A percentile compares a stretch with the other conserved stretches of the same genome.
These are phyloP conservation scores for Apostichopus parvimensis DNA, from an alignment of 35 echinoderm and acorn worm genomes.

Conservation along the genomic window DNA sequence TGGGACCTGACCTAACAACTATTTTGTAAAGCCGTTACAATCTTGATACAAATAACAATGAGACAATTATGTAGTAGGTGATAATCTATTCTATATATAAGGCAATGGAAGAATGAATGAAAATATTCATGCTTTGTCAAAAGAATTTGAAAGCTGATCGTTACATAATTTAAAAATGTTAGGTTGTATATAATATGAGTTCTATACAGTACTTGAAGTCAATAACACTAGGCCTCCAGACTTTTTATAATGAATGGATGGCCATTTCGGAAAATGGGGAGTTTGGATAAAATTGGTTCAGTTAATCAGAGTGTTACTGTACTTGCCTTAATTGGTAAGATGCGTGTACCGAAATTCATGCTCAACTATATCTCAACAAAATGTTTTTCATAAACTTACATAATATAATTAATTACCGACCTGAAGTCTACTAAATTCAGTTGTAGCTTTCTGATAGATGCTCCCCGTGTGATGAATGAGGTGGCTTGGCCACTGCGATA, in stretches of 20 bases:
- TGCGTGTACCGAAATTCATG: neutral
- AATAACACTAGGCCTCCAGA: neutral
- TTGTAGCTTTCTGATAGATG: slow-evolving; percentile 86
- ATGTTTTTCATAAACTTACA: neutral
- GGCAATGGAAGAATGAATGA: too few relatives aligned
- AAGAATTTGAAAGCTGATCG: too few relatives aligned
- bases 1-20: too few relatives aligned
- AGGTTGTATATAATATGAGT: too few relatives aligned
- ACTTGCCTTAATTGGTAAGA: neutral
- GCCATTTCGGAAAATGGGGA: neutral
- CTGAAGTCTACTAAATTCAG: slow-evolving; percentile 91
- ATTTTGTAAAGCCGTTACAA: too few relatives aligned
- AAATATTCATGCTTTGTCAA: too few relatives aligned
- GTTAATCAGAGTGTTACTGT: too few relatives aligned
- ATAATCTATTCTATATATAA: too few relatives aligned
- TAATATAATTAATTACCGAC: slow-evolving; percentile 34
- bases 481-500: slow-evolving; percentile 83
- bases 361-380: neutral
- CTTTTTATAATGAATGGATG: neutral
- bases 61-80: too few relatives aligned
- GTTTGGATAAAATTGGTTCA: neutral
- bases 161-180: too few relatives aligned
- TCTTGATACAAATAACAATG: too few relatives aligned
- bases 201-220: too few relatives aligned
- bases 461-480: slow-evolving; percentile 78